Evolutionary conservation across 2,888 invertebrate species (phyloP).

Genomic region (Toxonevra muliebris): DNA sequence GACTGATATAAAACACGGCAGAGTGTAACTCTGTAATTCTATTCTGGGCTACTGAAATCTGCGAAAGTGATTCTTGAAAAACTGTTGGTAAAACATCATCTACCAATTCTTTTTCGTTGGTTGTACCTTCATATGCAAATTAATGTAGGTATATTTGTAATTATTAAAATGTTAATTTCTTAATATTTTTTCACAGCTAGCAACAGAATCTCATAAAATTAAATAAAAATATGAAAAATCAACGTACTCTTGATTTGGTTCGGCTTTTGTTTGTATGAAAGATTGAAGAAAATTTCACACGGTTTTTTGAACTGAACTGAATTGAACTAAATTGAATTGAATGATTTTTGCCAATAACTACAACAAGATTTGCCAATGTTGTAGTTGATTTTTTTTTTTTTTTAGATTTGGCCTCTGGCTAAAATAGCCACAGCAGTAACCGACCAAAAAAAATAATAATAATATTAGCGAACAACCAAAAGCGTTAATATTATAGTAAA

Average conservation of each 20-base stretch:
- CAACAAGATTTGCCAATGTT: neutral
- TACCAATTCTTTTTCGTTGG: too few relatives aligned
- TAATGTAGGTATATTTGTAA: neutral
- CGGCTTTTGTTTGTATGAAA: neutral
- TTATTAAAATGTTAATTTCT: conserved; percentile 20
- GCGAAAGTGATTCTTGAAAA: too few relatives aligned
- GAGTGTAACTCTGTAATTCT: too few relatives aligned
- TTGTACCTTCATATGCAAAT: too few relatives aligned
- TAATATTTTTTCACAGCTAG: neutral
- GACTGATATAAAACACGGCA: too few relatives aligned
- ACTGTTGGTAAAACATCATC: too few relatives aligned
- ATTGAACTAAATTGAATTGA: neutral
- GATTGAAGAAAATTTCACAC: neutral
- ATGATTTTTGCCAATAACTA: neutral
- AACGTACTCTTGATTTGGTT: neutral
- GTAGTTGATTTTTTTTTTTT: neutral
- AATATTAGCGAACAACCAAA: too few relatives aligned
- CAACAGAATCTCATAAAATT: neutral
- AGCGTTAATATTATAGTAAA: too few relatives aligned
- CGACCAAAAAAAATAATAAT: too few relatives aligned
- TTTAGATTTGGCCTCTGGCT: neutral
- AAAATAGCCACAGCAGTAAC: too few relatives aligned
- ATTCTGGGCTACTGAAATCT: too few relatives aligned
- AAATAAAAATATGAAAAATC: neutral
- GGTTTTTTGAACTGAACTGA: neutral